These are phyloP conservation scores for Synaphobranchus kaupii DNA, from an alignment of 2,797 vertebrate genomes.

Conservation along the genomic window DNA sequence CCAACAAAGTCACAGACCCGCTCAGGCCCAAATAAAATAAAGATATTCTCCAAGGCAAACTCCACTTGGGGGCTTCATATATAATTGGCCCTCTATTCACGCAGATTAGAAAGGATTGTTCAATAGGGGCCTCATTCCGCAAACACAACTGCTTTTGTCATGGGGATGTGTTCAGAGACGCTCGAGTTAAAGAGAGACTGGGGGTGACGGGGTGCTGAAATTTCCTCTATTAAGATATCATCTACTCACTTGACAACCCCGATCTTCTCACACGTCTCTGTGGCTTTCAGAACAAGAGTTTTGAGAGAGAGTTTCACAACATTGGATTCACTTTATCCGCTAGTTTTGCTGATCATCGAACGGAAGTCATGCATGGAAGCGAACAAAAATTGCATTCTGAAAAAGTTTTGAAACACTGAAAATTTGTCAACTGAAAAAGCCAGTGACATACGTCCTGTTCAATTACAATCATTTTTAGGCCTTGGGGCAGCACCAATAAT, in stretches of 20 bases:
- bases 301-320: background rate
- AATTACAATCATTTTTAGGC: background rate
- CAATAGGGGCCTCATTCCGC: conserved; percentile 73
- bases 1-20: background rate
- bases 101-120: conserved; percentile 74
- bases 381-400: background rate
- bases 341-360: background rate
- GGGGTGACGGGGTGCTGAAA: conserved; percentile 55
- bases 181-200: conserved; percentile 51
- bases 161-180: conserved; percentile 49
- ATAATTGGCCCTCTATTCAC: conserved; percentile 73
- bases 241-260: conserved; percentile 47
- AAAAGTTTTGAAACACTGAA: background rate
- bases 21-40: conserved; percentile 40
- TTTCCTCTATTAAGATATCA: conserved; percentile 64
- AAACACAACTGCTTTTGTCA: conserved; percentile 79
- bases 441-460: background rate
- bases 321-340: background rate
- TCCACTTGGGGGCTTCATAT: conserved; percentile 63
- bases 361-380: background rate
- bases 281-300: background rate
- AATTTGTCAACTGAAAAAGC: background rate
- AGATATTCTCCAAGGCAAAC: conserved; percentile 68
- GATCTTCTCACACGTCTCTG: background rate
- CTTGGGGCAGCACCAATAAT: background rate